phyloP scores from a whole-genome alignment of 2,113 vertebrate species.

The Ptilorrhoa leucosticta region DNA sequence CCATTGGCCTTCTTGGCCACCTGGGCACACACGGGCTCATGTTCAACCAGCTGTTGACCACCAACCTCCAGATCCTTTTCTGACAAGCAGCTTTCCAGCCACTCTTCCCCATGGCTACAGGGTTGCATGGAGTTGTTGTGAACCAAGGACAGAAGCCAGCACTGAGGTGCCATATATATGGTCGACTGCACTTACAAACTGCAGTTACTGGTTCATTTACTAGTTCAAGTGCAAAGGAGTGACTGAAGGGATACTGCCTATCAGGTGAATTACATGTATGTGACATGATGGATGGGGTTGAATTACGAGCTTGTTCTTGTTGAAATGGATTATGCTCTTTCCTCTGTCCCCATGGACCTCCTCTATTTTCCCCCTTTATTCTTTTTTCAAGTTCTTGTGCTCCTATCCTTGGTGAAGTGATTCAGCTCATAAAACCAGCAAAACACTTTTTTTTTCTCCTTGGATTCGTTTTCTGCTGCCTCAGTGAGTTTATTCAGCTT shows the following conservation, averaged over 20 bases:
- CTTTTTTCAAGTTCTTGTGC: neutral
- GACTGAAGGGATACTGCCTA: neutral
- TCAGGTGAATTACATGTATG: neutral
- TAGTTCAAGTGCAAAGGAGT: neutral
- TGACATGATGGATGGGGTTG: neutral
- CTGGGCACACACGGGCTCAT: neutral
- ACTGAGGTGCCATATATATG: neutral
- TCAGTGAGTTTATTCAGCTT: neutral
- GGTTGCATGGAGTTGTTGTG: neutral
- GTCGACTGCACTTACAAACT: neutral
- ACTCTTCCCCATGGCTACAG: neutral
- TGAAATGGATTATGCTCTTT: neutral
- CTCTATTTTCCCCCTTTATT: neutral
- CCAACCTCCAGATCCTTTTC: neutral
- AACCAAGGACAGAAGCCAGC: neutral
- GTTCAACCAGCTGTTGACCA: neutral
- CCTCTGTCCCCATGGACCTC: neutral
- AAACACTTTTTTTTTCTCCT: neutral
- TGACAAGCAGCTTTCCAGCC: neutral
- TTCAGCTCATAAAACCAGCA: neutral
- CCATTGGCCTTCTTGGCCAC: neutral
- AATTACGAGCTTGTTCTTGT: neutral
- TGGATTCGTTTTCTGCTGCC: neutral
- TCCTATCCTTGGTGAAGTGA: neutral
- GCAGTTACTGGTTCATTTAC: neutral